phyloP scores from a whole-genome alignment of 2,888 invertebrate species.

The Polymixis flavicincta region DNA sequence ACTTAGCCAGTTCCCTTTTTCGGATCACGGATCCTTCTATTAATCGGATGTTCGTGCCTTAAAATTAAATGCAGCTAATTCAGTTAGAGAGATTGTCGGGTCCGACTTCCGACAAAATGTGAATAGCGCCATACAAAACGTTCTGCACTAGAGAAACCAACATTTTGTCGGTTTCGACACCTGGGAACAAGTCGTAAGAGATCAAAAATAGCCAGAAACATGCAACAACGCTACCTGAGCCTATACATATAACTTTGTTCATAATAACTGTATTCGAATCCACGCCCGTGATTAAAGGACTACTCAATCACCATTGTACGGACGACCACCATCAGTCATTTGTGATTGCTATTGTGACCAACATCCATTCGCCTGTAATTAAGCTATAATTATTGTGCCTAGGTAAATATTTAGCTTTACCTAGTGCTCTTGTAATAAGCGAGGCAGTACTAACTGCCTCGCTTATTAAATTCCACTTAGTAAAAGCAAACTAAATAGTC shows the following conservation, averaged over 20 bases:
- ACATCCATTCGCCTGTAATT: conserved; percentile 13
- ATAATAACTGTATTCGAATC: conserved; percentile 2
- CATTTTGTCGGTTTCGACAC: neutral
- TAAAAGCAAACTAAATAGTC: conserved; percentile 29
- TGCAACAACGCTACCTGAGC: neutral
- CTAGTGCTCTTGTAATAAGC: neutral
- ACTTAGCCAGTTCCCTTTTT: neutral
- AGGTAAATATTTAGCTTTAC: conserved; percentile 29
- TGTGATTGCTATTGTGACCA: conserved; percentile 41
- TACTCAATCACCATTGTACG: neutral
- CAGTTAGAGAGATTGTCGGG: neutral
- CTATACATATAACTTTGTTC: no score
- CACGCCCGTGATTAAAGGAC: neutral
- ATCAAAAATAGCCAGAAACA: neutral
- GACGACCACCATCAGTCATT: conserved; percentile 7
- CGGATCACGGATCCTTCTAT: neutral
- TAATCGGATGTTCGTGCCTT: no score
- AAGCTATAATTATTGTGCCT: conserved; percentile 18
- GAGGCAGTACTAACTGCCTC: neutral
- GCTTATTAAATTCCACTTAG: conserved; percentile 12
- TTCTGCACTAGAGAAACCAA: neutral
- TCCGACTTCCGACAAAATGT: neutral
- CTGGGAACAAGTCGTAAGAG: neutral
- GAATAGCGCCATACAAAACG: neutral
- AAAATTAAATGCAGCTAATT: neutral